These are phyloP conservation scores for Drosophila pachea DNA, from an alignment of 1,140 invertebrate genomes.

Conservation along the genomic window DNA sequence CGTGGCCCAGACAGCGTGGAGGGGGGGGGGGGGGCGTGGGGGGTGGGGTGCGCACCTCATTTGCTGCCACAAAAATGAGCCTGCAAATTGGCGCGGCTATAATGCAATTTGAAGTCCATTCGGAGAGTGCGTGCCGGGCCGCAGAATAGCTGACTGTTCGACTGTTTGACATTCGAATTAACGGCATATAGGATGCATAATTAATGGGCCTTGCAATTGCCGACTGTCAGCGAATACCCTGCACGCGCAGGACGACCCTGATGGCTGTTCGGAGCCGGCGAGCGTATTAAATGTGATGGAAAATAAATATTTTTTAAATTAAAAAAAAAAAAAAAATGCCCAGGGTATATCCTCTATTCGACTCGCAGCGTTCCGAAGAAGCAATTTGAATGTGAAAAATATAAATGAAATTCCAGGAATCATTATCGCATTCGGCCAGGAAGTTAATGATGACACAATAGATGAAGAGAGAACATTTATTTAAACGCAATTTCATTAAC, in stretches of 20 bases:
- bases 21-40: neutral
- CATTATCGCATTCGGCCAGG: neutral
- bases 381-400: neutral
- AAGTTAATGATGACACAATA: neutral
- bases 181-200: slow-evolving; percentile 36
- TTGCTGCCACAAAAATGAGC: slow-evolving; percentile 28
- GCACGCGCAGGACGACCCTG: neutral
- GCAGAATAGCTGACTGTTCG: slow-evolving; percentile 12
- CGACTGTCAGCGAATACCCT: slow-evolving; percentile 1
- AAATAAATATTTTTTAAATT: too few relatives aligned
- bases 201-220: slow-evolving; percentile 38
- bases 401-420: neutral
- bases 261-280: too few relatives aligned
- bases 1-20: neutral
- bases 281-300: too few relatives aligned
- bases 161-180: slow-evolving; percentile 50
- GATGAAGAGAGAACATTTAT: neutral
- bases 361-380: neutral
- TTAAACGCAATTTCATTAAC: neutral
- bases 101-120: slow-evolving; percentile 54
- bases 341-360: neutral
- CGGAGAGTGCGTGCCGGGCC: slow-evolving; percentile 7
- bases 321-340: neutral
- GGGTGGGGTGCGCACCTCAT: slow-evolving; percentile 28
- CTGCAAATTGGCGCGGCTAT: slow-evolving; percentile 50